A percentile compares a stretch with the other conserved stretches of the same genome.
Conservation (phyloP, 2,888 invertebrate genomes). For the Ischnura elegans region DNA sequence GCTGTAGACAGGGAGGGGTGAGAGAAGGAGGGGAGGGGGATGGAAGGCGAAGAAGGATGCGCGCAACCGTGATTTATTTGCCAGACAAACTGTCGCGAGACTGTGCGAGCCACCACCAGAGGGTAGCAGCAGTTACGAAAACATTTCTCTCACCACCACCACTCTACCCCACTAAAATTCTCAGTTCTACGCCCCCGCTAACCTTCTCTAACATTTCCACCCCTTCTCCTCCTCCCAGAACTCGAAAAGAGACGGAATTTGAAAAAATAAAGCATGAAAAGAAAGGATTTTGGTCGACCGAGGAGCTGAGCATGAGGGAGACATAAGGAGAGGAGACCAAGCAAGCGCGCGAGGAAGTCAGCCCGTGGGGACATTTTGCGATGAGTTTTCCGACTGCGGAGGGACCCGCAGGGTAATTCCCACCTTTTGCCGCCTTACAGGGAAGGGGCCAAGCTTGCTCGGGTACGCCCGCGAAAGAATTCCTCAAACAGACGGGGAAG, state of each 20-base stretch:
- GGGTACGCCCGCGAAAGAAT: not conserved
- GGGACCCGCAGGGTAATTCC: not conserved
- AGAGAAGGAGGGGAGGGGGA: not conserved
- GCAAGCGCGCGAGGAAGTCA: not conserved
- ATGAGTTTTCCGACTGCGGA: not conserved
- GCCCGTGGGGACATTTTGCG: constrained; percentile 7
- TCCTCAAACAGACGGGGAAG: not conserved
- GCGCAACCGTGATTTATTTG: constrained; percentile 47
- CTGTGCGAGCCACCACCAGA: constrained; percentile 34
- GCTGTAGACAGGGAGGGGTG: not conserved
- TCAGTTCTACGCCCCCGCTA: not conserved
- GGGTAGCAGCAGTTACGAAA: constrained; percentile 41
- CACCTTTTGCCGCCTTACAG: not conserved
- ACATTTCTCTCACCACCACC: not conserved
- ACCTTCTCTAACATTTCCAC: not conserved
- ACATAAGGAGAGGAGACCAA: not conserved
- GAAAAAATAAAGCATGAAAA: too few species aligned
- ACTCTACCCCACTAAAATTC: not conserved
- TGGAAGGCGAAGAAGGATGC: not conserved
- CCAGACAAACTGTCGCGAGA: constrained; percentile 52
- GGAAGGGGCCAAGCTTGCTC: not conserved
- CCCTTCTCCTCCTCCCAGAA: not conserved
- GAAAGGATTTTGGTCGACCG: too few species aligned
- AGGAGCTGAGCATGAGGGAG: not conserved
- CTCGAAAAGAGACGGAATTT: not conserved